Percentiles rank a stretch among this genome's conserved stretches.
Evolutionary conservation across 2,888 invertebrate species (phyloP).

Genomic region (Capitulum mitella): DNA sequence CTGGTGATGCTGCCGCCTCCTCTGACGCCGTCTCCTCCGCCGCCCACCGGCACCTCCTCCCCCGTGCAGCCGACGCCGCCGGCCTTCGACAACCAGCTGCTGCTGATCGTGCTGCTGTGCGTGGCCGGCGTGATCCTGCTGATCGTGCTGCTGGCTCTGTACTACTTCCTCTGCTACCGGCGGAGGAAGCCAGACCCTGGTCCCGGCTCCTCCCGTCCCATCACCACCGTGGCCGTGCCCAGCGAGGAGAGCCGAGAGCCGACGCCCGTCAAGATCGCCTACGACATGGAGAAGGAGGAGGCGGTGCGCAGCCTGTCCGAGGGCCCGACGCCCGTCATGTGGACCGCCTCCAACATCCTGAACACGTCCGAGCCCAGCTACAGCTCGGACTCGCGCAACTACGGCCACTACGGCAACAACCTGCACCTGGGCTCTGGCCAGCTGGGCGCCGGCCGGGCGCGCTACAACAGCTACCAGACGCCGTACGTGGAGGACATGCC

Average conservation of each 20-base stretch:
- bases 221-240: constrained; percentile 1
- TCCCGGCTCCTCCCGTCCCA: neutral
- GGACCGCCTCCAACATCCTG: constrained; percentile 20
- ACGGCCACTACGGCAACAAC: constrained; percentile 16
- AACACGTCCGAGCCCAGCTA: neutral
- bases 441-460: neutral
- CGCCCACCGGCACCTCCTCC: constrained; percentile 40
- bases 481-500: constrained; percentile 27
- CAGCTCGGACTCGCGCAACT: neutral
- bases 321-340: constrained; percentile 16
- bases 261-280: constrained; percentile 13
- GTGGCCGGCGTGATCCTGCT: constrained; percentile 31
- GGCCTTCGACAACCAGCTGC: constrained; percentile 27
- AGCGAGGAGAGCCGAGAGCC: neutral
- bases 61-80: constrained; percentile 23
- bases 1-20: constrained; percentile 51
- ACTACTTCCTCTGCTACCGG: constrained; percentile 32
- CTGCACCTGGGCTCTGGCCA: constrained; percentile 20
- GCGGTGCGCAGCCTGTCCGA: neutral
- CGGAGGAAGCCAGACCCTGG: constrained; percentile 31
- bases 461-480: constrained; percentile 28
- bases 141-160: constrained; percentile 29
- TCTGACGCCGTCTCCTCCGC: constrained; percentile 45
- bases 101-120: constrained; percentile 33
- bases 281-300: constrained; percentile 11